These are phyloP conservation scores for Callipepla californica DNA, from an alignment of 2,113 vertebrate genomes.

Conservation along the genomic window DNA sequence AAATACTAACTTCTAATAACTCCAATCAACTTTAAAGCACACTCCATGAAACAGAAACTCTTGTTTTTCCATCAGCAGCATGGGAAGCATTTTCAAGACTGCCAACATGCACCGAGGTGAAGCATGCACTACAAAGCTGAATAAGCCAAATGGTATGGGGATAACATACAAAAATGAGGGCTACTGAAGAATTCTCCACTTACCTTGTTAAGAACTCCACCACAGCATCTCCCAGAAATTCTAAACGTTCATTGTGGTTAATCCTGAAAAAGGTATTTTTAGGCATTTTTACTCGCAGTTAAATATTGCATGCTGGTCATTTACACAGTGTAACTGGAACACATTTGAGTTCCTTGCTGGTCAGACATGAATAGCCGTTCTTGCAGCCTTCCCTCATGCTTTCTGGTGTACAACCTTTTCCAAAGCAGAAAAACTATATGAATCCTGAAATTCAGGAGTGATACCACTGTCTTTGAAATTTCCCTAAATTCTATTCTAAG, in stretches of 20 bases:
- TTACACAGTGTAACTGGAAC: not conserved
- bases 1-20: constrained; percentile 46
- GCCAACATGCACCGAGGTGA: not conserved
- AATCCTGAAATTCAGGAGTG: not conserved
- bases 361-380: not conserved
- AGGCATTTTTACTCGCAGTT: not conserved
- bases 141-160: not conserved
- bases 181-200: constrained; percentile 42
- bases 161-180: not conserved
- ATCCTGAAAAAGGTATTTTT: constrained; percentile 82
- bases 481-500: not conserved
- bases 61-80: constrained; percentile 52
- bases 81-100: constrained; percentile 32
- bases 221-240: constrained; percentile 99
- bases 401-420: not conserved
- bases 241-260: constrained; percentile 97
- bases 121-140: not conserved
- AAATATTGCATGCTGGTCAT: not conserved
- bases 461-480: not conserved
- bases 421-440: not conserved
- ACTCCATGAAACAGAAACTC: constrained; percentile 61
- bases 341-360: not conserved
- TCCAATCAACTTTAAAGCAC: constrained; percentile 55
- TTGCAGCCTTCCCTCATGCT: not conserved
- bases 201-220: constrained; percentile 99